Conservation (phyloP, 2,113 vertebrate species). For the Psilopsiagon aurifrons region DNA sequence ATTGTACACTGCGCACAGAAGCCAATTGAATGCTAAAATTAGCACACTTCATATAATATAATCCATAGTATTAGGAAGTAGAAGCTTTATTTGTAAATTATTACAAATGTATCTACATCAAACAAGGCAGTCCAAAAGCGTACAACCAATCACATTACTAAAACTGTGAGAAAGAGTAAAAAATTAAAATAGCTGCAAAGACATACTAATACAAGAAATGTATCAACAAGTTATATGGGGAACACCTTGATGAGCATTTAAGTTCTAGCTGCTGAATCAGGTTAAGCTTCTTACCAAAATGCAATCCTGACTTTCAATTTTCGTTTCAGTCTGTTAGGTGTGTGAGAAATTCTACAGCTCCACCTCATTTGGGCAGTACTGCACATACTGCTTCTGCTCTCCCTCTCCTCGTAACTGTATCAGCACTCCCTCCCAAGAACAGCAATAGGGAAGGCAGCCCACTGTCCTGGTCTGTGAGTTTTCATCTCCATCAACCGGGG, state of each 20-base stretch:
- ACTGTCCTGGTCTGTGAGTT: neutral
- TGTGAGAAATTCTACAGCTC: neutral
- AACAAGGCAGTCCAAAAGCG: neutral
- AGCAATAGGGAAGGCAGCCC: neutral
- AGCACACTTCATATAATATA: neutral
- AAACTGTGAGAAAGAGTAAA: neutral
- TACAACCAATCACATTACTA: neutral
- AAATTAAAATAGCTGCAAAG: neutral
- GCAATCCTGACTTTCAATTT: neutral
- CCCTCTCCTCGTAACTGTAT: rapidly evolving
- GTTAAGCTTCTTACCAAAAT: neutral
- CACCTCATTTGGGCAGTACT: neutral
- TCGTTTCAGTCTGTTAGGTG: neutral
- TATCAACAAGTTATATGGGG: neutral
- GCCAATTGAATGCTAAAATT: neutral
- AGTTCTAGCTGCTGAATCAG: neutral
- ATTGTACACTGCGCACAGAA: neutral
- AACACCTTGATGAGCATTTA: neutral
- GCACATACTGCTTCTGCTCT: neutral
- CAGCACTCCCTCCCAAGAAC: neutral
- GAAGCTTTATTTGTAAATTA: neutral
- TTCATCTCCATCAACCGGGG: neutral
- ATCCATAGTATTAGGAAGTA: neutral
- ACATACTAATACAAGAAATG: neutral
- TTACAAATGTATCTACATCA: neutral